Conservation (phyloP, 2,888 invertebrate species). For the Neoascia interrupta region DNA sequence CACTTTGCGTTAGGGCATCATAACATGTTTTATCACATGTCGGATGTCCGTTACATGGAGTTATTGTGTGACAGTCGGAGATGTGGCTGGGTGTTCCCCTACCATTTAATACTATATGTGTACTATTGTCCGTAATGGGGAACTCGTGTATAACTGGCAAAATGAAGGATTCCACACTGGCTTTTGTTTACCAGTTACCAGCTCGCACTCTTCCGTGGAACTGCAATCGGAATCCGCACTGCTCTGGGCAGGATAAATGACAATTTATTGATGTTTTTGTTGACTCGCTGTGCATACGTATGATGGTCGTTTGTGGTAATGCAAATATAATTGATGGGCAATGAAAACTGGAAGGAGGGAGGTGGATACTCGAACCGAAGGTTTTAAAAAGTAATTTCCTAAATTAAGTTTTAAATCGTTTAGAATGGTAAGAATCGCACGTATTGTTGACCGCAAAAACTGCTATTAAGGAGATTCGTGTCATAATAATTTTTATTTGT, state of each 20-base stretch:
- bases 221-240: slow-evolving; percentile 23
- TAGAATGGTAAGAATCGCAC: too few relatives aligned
- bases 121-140: slow-evolving; percentile 35
- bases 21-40: slow-evolving; percentile 69
- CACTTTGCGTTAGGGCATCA: slow-evolving; percentile 36
- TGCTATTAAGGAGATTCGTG: too few relatives aligned
- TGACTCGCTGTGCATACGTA: slow-evolving; percentile 34
- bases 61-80: slow-evolving; percentile 34
- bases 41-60: slow-evolving; percentile 58
- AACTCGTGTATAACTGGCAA: slow-evolving; percentile 61
- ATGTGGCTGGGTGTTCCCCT: slow-evolving; percentile 21
- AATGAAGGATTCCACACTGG: slow-evolving; percentile 43
- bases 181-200: slow-evolving; percentile 55
- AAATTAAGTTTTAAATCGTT: too few relatives aligned
- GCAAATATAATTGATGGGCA: slow-evolving; percentile 62
- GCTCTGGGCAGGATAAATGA: slow-evolving; percentile 13
- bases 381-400: slow-evolving; percentile 14
- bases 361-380: background rate
- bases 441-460: too few relatives aligned
- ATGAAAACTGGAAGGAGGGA: background rate
- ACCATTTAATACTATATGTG: too few relatives aligned
- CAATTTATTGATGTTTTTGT: slow-evolving; percentile 56
- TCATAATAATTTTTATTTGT: too few relatives aligned
- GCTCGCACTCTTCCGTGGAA: slow-evolving; percentile 55
- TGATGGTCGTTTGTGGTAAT: slow-evolving; percentile 57